Evolutionary conservation across 2,888 invertebrate genomes (phyloP).

Genomic region (Phorcus lineatus): DNA sequence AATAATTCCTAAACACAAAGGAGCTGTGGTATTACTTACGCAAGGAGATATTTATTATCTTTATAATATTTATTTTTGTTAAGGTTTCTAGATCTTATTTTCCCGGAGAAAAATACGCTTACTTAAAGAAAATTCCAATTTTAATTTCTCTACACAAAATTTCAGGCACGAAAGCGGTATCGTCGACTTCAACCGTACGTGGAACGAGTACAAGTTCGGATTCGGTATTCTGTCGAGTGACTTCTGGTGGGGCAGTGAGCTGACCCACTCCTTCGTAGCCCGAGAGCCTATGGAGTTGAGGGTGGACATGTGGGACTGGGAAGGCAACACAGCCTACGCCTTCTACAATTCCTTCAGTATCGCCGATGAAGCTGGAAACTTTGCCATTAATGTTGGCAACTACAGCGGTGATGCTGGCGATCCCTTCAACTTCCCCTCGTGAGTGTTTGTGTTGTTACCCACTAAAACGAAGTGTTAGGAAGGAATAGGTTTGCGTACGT

Average conservation of each 20-base stretch:
- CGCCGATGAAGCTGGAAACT: slow-evolving; percentile 18
- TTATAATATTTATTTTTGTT: too few species aligned
- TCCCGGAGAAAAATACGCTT: too few species aligned
- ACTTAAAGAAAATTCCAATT: too few species aligned
- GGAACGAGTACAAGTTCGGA: slow-evolving; percentile 34
- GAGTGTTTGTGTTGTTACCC: background rate
- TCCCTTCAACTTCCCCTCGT: slow-evolving; percentile 32
- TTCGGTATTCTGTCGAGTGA: slow-evolving; percentile 31
- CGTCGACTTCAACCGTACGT: slow-evolving; percentile 28
- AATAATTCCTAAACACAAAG: too few species aligned
- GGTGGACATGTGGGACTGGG: slow-evolving; percentile 34
- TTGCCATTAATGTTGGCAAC: slow-evolving; percentile 25
- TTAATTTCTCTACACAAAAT: too few species aligned
- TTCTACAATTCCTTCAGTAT: slow-evolving; percentile 31
- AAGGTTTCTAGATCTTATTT: too few species aligned
- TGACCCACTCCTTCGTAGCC: slow-evolving; percentile 10
- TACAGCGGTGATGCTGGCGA: slow-evolving; percentile 37
- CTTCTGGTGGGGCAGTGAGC: slow-evolving; percentile 36
- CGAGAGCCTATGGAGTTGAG: slow-evolving; percentile 17
- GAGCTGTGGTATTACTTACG: too few species aligned
- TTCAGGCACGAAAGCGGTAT: slow-evolving; percentile 14
- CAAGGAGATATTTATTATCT: too few species aligned
- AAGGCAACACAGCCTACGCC: slow-evolving; percentile 35
- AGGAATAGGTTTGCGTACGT: too few species aligned
- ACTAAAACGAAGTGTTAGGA: too few species aligned